These are phyloP conservation scores for Eufriesea mexicana DNA, from an alignment of 1,140 invertebrate species.

Conservation along the genomic window DNA sequence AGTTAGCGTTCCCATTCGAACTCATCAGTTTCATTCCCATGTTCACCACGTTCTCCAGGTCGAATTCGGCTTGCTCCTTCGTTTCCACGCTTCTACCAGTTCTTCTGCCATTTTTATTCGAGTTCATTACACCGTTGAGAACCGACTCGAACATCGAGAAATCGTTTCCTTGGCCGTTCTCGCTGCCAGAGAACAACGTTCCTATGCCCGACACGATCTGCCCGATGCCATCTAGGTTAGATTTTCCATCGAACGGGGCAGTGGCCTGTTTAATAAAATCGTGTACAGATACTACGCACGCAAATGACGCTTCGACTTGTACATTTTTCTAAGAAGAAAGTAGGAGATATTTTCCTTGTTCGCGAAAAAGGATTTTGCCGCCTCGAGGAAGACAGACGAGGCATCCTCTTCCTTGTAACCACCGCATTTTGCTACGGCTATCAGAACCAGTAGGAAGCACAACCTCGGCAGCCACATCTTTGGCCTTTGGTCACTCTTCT, in stretches of 20 bases:
- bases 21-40: slow-evolving; percentile 85
- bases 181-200: slow-evolving; percentile 77
- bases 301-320: neutral
- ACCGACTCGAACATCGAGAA: slow-evolving; percentile 82
- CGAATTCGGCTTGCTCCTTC: slow-evolving; percentile 72
- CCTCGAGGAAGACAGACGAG: slow-evolving; percentile 76
- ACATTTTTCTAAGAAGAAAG: neutral
- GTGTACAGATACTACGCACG: neutral
- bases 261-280: slow-evolving; percentile 24
- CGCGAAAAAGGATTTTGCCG: slow-evolving; percentile 73
- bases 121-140: slow-evolving; percentile 77
- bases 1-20: slow-evolving; percentile 80
- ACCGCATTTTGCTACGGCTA: slow-evolving; percentile 64
- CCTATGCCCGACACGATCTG: slow-evolving; percentile 81
- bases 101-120: slow-evolving; percentile 61
- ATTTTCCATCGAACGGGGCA: slow-evolving; percentile 65
- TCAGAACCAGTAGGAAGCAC: slow-evolving; percentile 59
- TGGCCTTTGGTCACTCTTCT: slow-evolving; percentile 10
- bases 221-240: slow-evolving; percentile 63
- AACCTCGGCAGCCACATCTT: slow-evolving; percentile 73
- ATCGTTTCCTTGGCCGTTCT: slow-evolving; percentile 83
- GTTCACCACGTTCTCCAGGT: slow-evolving; percentile 84
- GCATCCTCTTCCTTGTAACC: slow-evolving; percentile 73
- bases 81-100: slow-evolving; percentile 66
- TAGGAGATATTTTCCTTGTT: slow-evolving; percentile 70